These are phyloP conservation scores for Phoebastria nigripes DNA, from an alignment of 2,797 vertebrate genomes.

Conservation along the genomic window DNA sequence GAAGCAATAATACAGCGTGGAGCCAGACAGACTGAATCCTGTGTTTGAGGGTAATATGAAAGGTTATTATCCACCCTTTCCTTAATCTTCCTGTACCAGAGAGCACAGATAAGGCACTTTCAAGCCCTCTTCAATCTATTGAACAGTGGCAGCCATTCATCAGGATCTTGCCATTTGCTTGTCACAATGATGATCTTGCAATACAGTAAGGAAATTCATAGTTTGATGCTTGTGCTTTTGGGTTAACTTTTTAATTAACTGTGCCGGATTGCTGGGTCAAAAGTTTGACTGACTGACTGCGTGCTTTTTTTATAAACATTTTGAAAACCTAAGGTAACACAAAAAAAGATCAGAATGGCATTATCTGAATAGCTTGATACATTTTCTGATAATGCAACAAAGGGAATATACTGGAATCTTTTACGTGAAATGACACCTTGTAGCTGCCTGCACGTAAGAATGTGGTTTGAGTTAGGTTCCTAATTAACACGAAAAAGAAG, in stretches of 20 bases:
- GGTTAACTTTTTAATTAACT: constrained; percentile 56
- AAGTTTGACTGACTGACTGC: constrained; percentile 28
- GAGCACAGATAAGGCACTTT: constrained; percentile 4
- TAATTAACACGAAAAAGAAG: background rate
- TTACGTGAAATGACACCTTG: background rate
- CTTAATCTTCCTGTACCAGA: constrained; percentile 25
- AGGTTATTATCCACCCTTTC: constrained; percentile 40
- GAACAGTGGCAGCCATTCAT: constrained; percentile 41
- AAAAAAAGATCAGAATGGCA: background rate
- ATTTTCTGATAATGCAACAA: background rate
- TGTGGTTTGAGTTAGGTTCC: background rate
- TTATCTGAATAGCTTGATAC: background rate
- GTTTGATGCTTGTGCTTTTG: constrained; percentile 7
- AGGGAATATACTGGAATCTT: background rate
- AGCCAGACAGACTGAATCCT: constrained; percentile 47
- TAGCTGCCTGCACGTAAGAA: background rate
- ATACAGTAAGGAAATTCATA: constrained; percentile 2
- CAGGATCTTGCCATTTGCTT: constrained; percentile 23
- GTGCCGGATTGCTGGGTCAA: background rate
- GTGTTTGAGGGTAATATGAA: constrained; percentile 21
- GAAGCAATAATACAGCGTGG: background rate
- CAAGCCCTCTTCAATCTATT: background rate
- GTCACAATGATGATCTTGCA: constrained; percentile 28
- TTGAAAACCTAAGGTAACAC: background rate
- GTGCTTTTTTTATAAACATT: background rate